Evolutionary conservation across 2,113 vertebrate species (phyloP).

Genomic region (Paraplagusia blochii): DNA sequence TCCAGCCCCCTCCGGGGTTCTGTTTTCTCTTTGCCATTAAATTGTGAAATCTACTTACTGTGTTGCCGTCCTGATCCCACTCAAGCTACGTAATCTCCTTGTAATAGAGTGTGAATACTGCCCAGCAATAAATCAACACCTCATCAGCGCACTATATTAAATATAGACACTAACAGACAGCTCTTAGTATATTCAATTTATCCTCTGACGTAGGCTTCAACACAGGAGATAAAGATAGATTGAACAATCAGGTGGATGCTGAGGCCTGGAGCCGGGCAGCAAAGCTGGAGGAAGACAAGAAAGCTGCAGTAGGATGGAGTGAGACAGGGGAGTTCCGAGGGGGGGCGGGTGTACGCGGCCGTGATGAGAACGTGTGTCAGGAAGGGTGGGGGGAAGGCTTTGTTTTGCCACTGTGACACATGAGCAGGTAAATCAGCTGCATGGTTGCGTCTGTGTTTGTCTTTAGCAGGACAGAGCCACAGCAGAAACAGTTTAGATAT

Average conservation of each 20-base stretch:
- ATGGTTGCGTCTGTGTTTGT: neutral
- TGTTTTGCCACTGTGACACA: conserved; percentile 43
- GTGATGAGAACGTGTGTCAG: conserved; percentile 44
- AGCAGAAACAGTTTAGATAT: no score
- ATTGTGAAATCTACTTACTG: conserved; percentile 80
- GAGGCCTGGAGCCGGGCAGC: conserved; percentile 59
- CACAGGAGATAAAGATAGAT: conserved; percentile 80
- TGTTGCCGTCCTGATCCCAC: conserved; percentile 76
- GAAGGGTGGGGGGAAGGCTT: conserved; percentile 44
- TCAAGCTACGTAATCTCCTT: conserved; percentile 79
- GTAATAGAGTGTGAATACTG: conserved; percentile 84
- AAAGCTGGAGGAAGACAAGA: conserved; percentile 39
- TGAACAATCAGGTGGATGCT: conserved; percentile 78
- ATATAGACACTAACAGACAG: conserved; percentile 84
- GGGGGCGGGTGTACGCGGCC: conserved; percentile 30
- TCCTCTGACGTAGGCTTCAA: conserved; percentile 77
- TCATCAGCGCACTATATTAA: conserved; percentile 83
- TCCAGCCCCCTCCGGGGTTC: conserved; percentile 52
- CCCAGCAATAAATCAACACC: conserved; percentile 80
- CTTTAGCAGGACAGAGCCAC: neutral
- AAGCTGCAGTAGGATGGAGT: conserved; percentile 57
- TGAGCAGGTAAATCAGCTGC: conserved; percentile 25
- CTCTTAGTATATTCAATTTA: conserved; percentile 84
- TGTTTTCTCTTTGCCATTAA: conserved; percentile 80
- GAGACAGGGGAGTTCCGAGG: conserved; percentile 32